A percentile compares a stretch with the other conserved stretches of the same genome.
phyloP scores from a whole-genome alignment of 2,797 vertebrate species.

The Sebastiscus albofasciatus region DNA sequence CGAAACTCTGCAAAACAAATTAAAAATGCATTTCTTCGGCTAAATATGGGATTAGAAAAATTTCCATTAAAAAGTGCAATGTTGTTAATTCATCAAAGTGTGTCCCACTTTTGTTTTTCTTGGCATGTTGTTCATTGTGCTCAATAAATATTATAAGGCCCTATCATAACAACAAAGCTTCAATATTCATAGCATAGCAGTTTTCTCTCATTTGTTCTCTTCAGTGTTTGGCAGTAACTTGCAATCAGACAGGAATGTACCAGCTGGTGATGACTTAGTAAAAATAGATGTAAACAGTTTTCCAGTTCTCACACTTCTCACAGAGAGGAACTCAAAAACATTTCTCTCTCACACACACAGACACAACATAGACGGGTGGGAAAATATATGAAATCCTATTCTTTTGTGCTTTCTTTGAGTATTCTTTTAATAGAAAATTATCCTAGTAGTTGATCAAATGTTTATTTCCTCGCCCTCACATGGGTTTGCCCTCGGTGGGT shows the following conservation, averaged over 20 bases:
- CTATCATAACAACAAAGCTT: slow-evolving; percentile 60
- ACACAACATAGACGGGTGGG: slow-evolving; percentile 62
- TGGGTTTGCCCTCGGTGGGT: slow-evolving; percentile 71
- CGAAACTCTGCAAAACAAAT: slow-evolving; percentile 42
- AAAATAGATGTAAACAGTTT: slow-evolving; percentile 86
- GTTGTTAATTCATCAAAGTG: slow-evolving; percentile 47
- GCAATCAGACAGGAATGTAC: slow-evolving; percentile 83
- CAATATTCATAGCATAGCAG: slow-evolving; percentile 47
- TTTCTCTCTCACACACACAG: slow-evolving; percentile 46
- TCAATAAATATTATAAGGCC: slow-evolving; percentile 65
- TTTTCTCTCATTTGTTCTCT: slow-evolving; percentile 56
- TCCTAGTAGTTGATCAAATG: slow-evolving; percentile 67
- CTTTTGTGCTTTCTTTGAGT: slow-evolving; percentile 80
- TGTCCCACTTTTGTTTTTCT: slow-evolving; percentile 63
- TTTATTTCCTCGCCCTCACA: slow-evolving; percentile 73
- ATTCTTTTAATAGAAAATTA: slow-evolving; percentile 73
- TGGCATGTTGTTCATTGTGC: slow-evolving; percentile 74
- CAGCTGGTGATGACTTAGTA: slow-evolving; percentile 82
- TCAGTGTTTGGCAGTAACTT: slow-evolving; percentile 78
- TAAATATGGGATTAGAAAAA: slow-evolving; percentile 43
- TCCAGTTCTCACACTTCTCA: slow-evolving; percentile 85
- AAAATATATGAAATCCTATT: slow-evolving; percentile 76
- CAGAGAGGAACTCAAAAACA: slow-evolving; percentile 74
- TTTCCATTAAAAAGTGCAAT: slow-evolving; percentile 67
- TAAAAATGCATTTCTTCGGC: slow-evolving; percentile 29